Percentiles rank a stretch among this genome's conserved stretches.
phyloP scores from a whole-genome alignment of 30 jellyfish, hydroid and myxozoan species.

The Turritopsis dohrnii region DNA sequence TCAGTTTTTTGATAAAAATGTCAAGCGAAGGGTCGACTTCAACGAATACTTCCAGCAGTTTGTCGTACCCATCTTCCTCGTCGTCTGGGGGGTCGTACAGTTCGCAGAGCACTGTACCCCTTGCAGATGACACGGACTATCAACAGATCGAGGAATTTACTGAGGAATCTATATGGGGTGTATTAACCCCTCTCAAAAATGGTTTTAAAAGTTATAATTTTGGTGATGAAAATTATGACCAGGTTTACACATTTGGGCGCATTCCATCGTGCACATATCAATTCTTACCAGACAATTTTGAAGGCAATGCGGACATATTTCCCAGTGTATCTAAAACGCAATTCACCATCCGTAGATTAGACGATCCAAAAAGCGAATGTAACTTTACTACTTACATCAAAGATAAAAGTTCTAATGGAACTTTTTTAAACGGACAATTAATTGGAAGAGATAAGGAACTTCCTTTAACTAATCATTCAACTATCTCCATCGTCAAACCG shows the following conservation, averaged over 20 bases:
- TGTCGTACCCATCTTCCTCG: neutral
- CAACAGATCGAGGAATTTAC: neutral
- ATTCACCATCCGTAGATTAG: neutral
- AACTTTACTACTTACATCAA: neutral
- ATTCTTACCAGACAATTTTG: neutral
- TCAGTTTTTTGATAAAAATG: neutral
- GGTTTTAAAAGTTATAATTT: no score
- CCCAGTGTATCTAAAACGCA: neutral
- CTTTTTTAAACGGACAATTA: neutral
- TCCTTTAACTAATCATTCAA: slow-evolving; percentile 5
- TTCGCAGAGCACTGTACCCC: neutral
- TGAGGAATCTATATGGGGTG: neutral
- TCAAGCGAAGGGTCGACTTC: neutral
- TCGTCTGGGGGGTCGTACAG: neutral
- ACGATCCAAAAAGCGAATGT: neutral
- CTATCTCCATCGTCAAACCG: neutral
- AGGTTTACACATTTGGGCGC: neutral
- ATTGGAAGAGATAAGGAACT: neutral
- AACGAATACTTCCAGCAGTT: neutral
- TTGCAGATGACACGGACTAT: neutral
- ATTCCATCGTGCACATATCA: neutral
- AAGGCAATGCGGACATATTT: neutral
- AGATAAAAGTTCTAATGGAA: slow-evolving; percentile 2
- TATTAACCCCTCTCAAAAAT: neutral
- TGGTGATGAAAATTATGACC: neutral